Percentiles rank a stretch among this genome's conserved stretches.
Evolutionary conservation across 1,140 invertebrate genomes (phyloP).

Genomic region (Popillia japonica): DNA sequence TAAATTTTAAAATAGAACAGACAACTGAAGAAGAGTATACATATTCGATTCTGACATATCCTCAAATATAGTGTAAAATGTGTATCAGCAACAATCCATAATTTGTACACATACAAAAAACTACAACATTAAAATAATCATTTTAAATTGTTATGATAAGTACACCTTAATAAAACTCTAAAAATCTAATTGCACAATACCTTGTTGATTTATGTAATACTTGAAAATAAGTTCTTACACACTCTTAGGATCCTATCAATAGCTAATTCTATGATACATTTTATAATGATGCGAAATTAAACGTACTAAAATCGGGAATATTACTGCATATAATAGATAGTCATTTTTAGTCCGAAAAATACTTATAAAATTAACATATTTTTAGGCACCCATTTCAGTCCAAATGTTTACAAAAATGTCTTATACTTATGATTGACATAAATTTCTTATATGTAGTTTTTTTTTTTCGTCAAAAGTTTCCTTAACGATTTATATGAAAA

Average conservation of each 20-base stretch:
- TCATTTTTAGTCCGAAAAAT: slow-evolving; percentile 40
- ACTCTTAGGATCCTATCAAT: neutral
- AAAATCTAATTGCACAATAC: slow-evolving; percentile 15
- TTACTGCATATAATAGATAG: slow-evolving; percentile 41
- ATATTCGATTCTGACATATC: no score
- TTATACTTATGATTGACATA: slow-evolving; percentile 49
- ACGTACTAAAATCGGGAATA: slow-evolving; percentile 37
- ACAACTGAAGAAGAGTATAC: no score
- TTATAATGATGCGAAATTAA: slow-evolving; percentile 17
- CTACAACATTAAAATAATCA: neutral
- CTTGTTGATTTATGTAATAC: neutral
- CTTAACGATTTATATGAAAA: slow-evolving; percentile 34
- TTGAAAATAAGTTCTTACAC: neutral
- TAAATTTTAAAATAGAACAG: no score
- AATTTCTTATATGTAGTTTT: slow-evolving; percentile 34
- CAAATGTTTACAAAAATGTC: slow-evolving; percentile 53
- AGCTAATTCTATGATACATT: slow-evolving; percentile 10
- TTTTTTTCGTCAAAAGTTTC: slow-evolving; percentile 37
- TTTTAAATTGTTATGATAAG: neutral
- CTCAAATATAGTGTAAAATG: no score
- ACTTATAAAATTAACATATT: slow-evolving; percentile 35
- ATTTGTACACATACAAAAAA: neutral
- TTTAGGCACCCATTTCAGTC: slow-evolving; percentile 56
- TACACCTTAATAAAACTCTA: neutral
- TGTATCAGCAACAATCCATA: neutral